Conservation (phyloP, 1,140 invertebrate genomes). For the Eubasilissa regina region DNA sequence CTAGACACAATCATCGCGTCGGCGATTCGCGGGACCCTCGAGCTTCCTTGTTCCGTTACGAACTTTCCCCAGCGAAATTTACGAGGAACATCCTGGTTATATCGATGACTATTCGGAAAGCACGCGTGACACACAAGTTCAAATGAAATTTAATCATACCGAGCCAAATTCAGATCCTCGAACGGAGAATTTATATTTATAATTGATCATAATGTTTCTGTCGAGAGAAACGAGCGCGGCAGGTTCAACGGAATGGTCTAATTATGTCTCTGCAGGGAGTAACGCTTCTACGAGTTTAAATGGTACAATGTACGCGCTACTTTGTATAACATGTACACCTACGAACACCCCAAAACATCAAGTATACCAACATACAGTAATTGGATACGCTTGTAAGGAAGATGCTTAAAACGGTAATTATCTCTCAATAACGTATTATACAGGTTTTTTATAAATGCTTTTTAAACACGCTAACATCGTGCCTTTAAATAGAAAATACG, state of each 20-base stretch:
- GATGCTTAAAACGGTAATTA: constrained; percentile 10
- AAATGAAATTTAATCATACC: constrained; percentile 1
- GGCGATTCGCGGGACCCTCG: constrained; percentile 10
- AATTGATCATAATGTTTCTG: no score
- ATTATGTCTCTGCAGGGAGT: constrained; percentile 22
- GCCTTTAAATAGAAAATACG: background rate
- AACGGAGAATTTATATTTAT: no score
- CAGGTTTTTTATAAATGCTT: background rate
- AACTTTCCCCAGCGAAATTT: background rate
- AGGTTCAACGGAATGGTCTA: background rate
- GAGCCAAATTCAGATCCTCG: no score
- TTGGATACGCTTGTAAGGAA: constrained; percentile 17
- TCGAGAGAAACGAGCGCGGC: background rate
- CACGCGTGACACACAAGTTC: background rate
- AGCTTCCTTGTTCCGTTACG: constrained; percentile 1
- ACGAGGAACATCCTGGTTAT: background rate
- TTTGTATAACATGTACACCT: no score
- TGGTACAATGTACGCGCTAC: background rate
- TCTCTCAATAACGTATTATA: background rate
- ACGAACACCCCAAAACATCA: constrained; percentile 10
- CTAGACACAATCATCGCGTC: background rate
- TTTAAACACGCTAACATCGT: background rate
- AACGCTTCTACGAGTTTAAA: background rate
- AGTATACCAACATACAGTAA: background rate
- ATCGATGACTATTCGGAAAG: background rate